Conservation (phyloP, 2,888 invertebrate genomes). For the Xestia rhomboidea region DNA sequence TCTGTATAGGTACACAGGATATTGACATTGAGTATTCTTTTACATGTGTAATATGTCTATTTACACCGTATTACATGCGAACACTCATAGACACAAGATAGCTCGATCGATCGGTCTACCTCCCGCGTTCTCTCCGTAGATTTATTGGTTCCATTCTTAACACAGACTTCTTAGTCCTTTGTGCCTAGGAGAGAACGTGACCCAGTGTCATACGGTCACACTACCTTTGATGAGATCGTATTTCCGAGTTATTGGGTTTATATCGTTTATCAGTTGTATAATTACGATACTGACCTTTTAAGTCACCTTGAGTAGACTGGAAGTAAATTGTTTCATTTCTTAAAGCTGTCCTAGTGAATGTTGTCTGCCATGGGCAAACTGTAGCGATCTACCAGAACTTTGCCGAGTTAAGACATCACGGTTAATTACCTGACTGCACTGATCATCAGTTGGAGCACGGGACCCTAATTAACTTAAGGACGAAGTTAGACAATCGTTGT, state of each 20-base stretch:
- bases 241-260: slow-evolving; percentile 17
- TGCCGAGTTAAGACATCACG: neutral
- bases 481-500: neutral
- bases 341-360: neutral
- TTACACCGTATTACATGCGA: neutral
- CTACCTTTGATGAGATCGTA: slow-evolving; percentile 9
- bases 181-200: neutral
- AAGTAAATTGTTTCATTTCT: neutral
- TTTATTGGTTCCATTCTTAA: slow-evolving; percentile 31
- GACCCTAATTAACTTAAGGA: too few species aligned
- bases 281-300: neutral
- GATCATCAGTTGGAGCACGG: too few species aligned
- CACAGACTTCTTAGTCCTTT: neutral
- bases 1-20: neutral
- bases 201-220: neutral
- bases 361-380: neutral
- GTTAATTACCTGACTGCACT: too few species aligned
- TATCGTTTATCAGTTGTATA: neutral
- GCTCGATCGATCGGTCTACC: slow-evolving; percentile 32
- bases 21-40: slow-evolving; percentile 12
- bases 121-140: slow-evolving; percentile 13
- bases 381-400: neutral
- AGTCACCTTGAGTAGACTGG: neutral
- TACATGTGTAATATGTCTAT: neutral
- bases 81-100: slow-evolving; percentile 6